Percentiles rank a stretch among this genome's conserved stretches.
phyloP scores from a whole-genome alignment of 2,888 invertebrate species.

The Pristionchus japonicus region DNA sequence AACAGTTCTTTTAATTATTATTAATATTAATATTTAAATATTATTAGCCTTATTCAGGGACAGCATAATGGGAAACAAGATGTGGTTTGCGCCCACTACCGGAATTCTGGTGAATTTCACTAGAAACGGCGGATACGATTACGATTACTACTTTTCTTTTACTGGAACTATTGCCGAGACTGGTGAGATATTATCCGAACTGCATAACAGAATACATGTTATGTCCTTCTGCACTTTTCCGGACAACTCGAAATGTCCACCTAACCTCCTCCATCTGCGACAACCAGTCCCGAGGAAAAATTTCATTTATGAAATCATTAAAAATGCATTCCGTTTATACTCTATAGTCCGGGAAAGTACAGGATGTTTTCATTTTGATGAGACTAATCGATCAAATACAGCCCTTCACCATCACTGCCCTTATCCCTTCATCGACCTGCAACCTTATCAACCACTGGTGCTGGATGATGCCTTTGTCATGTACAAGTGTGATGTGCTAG shows the following conservation, averaged over 20 bases:
- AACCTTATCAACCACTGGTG: background rate
- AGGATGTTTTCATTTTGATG: no score
- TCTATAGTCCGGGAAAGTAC: no score
- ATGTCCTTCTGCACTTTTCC: no score
- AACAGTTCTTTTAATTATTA: background rate
- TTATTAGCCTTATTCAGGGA: background rate
- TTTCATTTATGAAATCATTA: no score
- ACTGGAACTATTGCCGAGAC: background rate
- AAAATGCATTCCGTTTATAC: no score
- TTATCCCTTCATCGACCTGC: slow-evolving; percentile 17
- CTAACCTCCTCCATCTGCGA: no score
- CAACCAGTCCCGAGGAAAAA: no score
- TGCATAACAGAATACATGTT: no score
- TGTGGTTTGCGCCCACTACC: background rate
- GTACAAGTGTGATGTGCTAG: background rate
- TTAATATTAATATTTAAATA: no score
- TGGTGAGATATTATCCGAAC: background rate
- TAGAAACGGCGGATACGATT: background rate
- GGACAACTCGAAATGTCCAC: no score
- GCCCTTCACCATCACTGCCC: background rate
- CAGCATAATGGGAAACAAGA: background rate
- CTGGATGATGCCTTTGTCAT: background rate
- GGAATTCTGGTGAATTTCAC: background rate
- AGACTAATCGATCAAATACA: no score
- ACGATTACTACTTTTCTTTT: background rate